These are phyloP conservation scores for Poecilia gillii DNA, from an alignment of 2,797 vertebrate genomes.

Conservation along the genomic window DNA sequence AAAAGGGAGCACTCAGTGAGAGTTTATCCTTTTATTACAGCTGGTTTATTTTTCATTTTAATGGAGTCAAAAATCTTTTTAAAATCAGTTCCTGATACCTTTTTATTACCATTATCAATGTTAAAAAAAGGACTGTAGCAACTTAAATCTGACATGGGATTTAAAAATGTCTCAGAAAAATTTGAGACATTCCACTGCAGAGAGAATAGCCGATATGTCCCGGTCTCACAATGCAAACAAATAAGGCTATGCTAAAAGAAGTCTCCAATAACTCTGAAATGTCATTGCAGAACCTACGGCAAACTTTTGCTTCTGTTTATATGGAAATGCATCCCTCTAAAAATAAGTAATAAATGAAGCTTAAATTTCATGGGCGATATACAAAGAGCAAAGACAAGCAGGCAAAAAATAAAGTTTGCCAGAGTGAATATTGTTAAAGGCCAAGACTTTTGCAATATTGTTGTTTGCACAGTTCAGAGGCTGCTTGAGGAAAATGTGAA, in stretches of 20 bases:
- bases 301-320: background rate
- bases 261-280: background rate
- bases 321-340: background rate
- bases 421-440: background rate
- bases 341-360: background rate
- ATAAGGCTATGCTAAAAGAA: background rate
- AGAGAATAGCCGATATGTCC: background rate
- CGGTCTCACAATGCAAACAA: background rate
- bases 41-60: background rate
- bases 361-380: background rate
- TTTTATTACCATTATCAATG: background rate
- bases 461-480: background rate
- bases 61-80: slow-evolving; percentile 8
- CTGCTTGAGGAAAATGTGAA: background rate
- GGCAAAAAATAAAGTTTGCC: background rate
- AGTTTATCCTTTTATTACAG: background rate
- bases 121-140: background rate
- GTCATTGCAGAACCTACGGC: background rate
- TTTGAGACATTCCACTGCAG: background rate
- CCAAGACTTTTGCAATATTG: background rate
- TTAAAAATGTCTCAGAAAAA: background rate
- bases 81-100: slow-evolving; percentile 29
- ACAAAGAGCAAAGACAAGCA: background rate
- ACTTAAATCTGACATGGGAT: background rate
- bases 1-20: slow-evolving; percentile 19